These are phyloP conservation scores for Achlya flavicornis DNA, from an alignment of 2,888 invertebrate species.

Conservation along the genomic window DNA sequence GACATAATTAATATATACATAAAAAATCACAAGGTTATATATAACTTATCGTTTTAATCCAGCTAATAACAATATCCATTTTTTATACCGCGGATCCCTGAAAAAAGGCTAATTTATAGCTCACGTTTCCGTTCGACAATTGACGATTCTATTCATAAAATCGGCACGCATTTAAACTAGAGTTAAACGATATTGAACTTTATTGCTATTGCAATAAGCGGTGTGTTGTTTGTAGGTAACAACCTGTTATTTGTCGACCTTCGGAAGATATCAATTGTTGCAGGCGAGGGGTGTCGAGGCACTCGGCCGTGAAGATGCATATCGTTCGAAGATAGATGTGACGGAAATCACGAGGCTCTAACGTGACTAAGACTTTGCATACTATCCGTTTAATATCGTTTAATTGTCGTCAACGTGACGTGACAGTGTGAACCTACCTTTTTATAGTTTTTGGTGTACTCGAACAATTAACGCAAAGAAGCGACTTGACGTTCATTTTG, in stretches of 20 bases:
- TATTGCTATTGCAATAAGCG: constrained; percentile 15
- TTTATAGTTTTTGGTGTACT: neutral
- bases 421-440: neutral
- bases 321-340: constrained; percentile 57
- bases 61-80: constrained; percentile 11
- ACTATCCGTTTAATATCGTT: neutral
- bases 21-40: constrained; percentile 11
- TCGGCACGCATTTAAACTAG: constrained; percentile 33
- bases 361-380: constrained; percentile 12
- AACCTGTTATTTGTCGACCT: constrained; percentile 75
- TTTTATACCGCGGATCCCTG: constrained; percentile 11
- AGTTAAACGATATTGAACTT: constrained; percentile 16
- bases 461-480: no score
- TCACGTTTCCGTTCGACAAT: constrained; percentile 60
- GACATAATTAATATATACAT: neutral
- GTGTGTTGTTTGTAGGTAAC: constrained; percentile 13
- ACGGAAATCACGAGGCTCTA: constrained; percentile 38
- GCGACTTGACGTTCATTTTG: no score
- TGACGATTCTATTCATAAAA: constrained; percentile 62
- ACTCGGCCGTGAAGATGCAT: constrained; percentile 66
- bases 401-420: neutral
- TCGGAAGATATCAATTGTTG: constrained; percentile 80
- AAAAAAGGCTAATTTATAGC: constrained; percentile 47
- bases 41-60: constrained; percentile 3
- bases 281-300: constrained; percentile 43